Base-by-base conservation (phyloP, 2,797 vertebrate genomes). In the Poecile montanus region DNA sequence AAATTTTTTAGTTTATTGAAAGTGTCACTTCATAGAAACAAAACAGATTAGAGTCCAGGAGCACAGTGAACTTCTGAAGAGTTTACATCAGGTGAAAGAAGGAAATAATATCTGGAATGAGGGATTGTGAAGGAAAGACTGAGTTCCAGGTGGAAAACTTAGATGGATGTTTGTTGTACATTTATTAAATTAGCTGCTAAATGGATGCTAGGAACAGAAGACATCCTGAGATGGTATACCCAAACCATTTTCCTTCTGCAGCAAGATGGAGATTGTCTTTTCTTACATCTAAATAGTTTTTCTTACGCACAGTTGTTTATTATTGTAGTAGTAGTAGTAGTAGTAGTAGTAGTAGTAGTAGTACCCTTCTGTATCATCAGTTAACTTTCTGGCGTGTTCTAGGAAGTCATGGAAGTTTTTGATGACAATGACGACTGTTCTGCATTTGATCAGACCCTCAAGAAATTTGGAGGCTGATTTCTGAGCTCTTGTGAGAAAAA, bases 1-100 rank as follows among this genome's bases (percentile, higher is more conserved):
- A 95, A 82, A 91, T 71, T 54, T 96, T 87, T 91, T 72, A 77
- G 60, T 91, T 93, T 89, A 89, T 77, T 93, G 76, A 82, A 94
- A 96, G 92, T 61, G 57, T 81, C 61, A 34, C 34, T 94, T 91
- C 25, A 74, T 61, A 82, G 54, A 91, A 95, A 89, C 61, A 54
- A 78, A 85, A 60, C 23, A 45, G 74, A 92, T 95, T 92, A 89
- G 60, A 91, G 34, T 9, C 44, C 70, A 93, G 70, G 40, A 96
- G 7, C 50, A 88, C n/a, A 50, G 44, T 89, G 62, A 93, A 91
- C 34, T 56, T 81, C 74, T 89, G 80, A 93, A 73, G 22, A 82
- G 16, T 30, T 97, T 95, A 75, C 6, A 68, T 36, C 29, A 58
- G 68, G 20, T 77, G 57, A 16, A 91, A 62, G 45, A 89, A 23